Conservation (phyloP, 2,113 vertebrate genomes). For the Vidua macroura region DNA sequence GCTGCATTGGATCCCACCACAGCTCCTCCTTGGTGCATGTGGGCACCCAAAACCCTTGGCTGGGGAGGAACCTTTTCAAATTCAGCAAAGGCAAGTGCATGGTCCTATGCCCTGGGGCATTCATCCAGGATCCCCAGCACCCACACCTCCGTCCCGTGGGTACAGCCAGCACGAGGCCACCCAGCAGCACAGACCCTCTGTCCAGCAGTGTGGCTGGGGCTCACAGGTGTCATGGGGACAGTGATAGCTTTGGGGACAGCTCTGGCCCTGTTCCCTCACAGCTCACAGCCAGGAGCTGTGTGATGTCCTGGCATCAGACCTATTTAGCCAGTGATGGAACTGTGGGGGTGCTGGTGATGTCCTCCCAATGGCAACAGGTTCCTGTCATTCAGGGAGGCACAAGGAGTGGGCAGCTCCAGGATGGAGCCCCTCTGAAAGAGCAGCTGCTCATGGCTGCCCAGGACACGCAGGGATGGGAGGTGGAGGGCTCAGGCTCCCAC, state of each 20-base stretch:
- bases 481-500: background rate
- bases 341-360: background rate
- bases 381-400: background rate
- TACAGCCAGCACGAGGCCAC: background rate
- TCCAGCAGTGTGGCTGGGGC: background rate
- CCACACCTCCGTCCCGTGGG: background rate
- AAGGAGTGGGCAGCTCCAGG: background rate
- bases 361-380: background rate
- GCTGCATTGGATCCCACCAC: background rate
- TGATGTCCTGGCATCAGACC: background rate
- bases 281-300: background rate
- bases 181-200: background rate
- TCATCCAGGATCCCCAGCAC: background rate
- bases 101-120: rapidly evolving
- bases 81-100: background rate
- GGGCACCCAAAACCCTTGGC: background rate
- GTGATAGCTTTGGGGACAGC: background rate
- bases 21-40: background rate
- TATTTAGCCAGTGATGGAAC: background rate
- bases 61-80: background rate
- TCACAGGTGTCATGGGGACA: background rate
- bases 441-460: background rate
- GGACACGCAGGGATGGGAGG: background rate
- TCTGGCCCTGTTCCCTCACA: background rate
- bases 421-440: background rate